Base-by-base conservation (phyloP, 2,113 vertebrate genomes). In the Calonectris borealis region DNA sequence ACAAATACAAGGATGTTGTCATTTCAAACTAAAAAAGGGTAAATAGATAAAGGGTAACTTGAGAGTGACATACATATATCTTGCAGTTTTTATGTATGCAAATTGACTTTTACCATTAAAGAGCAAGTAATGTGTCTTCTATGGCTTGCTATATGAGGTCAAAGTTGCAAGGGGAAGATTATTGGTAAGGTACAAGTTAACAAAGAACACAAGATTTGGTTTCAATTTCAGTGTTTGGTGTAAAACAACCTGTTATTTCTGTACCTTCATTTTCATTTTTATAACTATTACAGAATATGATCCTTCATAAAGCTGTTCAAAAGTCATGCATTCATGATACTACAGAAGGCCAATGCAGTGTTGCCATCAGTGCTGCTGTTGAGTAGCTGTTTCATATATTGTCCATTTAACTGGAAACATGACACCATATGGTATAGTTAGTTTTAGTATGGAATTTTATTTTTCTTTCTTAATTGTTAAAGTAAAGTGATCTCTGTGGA, bases 1-100 rank as follows among this genome's bases (percentile, higher is more conserved):
- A 98, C 96, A 97, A 98, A 98, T 97, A 96, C 88, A 93, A 96
- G 90, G 55, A 72, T 91, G 87, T 92, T 96, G 95, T 97, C 93
- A 94, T 96, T 98, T 94, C 80, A 89, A 58, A 97, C 92, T 96
- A 55, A 68, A 79, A 94, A 91, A 85, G 51, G 44, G 44, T 80
- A 85, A 93, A 86, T 84, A 85, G 77, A 88, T 89, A 94, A 94
- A 96, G 71, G 62, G 87, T 93, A 93, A 91, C 85, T 52, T 61
- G 54, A 94, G 86, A 83, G 46, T 75, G 83, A 29, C 68, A 42
- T 85, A 57, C 51, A 36, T 94, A 92, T 77, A 91, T 94, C 84
- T 93, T 90, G 44, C 31, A 44, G 42, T 9, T 94, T 88, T 81
- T 57, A 55, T 16, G 24, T 58, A 49, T 34, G 54, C 31, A 83